phyloP scores from a whole-genome alignment of 2,888 invertebrate species.

The Habrosyne pyritoides region DNA sequence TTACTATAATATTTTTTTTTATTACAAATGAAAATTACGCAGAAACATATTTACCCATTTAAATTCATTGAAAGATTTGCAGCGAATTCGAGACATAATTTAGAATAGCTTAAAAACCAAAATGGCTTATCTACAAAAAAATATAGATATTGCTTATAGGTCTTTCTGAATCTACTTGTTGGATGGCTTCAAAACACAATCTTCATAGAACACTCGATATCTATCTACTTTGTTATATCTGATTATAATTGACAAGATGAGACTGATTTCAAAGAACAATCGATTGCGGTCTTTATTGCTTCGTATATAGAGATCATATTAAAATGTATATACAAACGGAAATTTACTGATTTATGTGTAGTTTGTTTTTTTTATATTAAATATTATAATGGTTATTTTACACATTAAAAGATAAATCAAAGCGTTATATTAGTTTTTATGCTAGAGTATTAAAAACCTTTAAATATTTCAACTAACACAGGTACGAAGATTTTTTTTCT shows the following conservation, averaged over 20 bases:
- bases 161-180: neutral
- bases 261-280: neutral
- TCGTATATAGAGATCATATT: too few relatives aligned
- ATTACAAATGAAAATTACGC: too few relatives aligned
- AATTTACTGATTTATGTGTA: too few relatives aligned
- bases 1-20: too few relatives aligned
- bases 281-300: too few relatives aligned
- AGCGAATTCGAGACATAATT: neutral
- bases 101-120: too few relatives aligned
- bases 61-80: neutral
- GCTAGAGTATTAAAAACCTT: conserved; percentile 17
- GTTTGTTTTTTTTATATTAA: too few relatives aligned
- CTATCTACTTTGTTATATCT: neutral
- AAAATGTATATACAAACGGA: too few relatives aligned
- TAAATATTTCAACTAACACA: conserved; percentile 30
- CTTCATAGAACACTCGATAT: neutral
- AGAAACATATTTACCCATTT: too few relatives aligned
- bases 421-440: neutral
- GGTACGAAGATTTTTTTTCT: conserved; percentile 35
- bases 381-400: neutral
- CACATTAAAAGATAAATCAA: neutral
- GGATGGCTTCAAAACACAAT: too few relatives aligned
- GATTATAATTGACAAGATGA: neutral
- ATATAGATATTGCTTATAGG: too few relatives aligned
- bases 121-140: too few relatives aligned